Base-by-base conservation (phyloP, 2,888 invertebrate species). In the Biston betularia region DNA sequence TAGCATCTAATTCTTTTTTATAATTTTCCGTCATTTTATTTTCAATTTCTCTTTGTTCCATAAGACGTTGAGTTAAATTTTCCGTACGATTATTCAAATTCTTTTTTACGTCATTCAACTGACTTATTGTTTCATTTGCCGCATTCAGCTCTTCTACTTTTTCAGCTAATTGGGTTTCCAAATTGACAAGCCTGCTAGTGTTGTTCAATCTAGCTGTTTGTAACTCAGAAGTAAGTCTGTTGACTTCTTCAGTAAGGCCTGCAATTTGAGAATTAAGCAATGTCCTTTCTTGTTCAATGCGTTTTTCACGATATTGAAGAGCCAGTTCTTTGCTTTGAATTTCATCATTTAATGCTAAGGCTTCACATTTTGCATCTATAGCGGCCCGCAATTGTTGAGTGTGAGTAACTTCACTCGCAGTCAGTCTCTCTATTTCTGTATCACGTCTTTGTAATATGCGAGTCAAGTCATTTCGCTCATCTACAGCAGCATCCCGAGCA, bases 351-450 rank as follows among this genome's bases (percentile, higher is more conserved):
- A 96, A 95, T 7, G 96, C 95, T 57, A 98, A 86, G 0, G 97
- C 97, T 88, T 98, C 97, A 90, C 97, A 97, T 92, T 98, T 98
- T 2, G 97, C 95, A 76, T 96, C 95, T 69, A 97, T 96, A 33
- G 98, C 96, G 57, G 94, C 86, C 75, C 96, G 95, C 44, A 98
- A 86, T 87, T 98, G 97, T 75, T 95, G 95, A n/a, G 96, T 95
- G 60, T 97, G 89, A 2, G 95, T 91, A 53, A 94, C 92, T 70
- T 97, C 89, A 84, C 97, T 97, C 5, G 95, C 93, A 76, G 95
- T 96, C 66, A 97, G 86, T 59, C 96, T 94, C 82, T 97, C 96
- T 48, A 97, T 87, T 92, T 98, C 97, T 0, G 94, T 90, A 82
- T 96, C 95, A 60, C 97, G 94, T 34, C 97, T 93, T 81, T 97